Conservation (phyloP, 2,888 invertebrate species). For the Oligia latruncula region DNA sequence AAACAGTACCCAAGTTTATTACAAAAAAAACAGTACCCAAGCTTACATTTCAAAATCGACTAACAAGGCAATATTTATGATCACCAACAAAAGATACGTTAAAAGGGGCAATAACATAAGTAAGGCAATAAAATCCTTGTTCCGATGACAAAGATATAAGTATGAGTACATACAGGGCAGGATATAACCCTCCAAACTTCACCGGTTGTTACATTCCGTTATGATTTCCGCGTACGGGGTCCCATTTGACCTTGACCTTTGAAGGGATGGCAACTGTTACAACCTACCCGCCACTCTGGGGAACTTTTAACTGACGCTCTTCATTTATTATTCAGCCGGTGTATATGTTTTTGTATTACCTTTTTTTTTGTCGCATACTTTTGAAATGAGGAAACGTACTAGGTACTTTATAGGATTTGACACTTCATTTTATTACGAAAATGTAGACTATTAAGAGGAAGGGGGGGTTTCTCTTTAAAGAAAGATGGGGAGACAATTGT, state of each 20-base stretch:
- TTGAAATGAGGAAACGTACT: conserved; percentile 25
- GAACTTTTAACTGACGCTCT: conserved; percentile 69
- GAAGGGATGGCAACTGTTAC: conserved; percentile 62
- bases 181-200: conserved; percentile 56
- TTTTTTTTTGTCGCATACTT: conserved; percentile 32
- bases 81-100: conserved; percentile 43
- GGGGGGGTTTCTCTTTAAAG: not conserved
- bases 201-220: conserved; percentile 52
- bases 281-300: conserved; percentile 56
- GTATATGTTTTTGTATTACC: conserved; percentile 54
- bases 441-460: not conserved
- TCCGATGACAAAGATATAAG: conserved; percentile 58
- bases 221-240: conserved; percentile 50
- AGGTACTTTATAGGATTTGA: not conserved
- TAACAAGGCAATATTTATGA: conserved; percentile 53
- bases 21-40: not conserved
- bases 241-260: conserved; percentile 44
- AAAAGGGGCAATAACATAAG: conserved; percentile 61
- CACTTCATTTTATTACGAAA: not conserved
- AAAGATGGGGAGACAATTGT: not conserved
- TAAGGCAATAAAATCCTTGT: conserved; percentile 62
- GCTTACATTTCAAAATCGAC: not conserved
- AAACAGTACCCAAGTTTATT: no score
- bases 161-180: conserved; percentile 38
- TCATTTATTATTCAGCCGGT: conserved; percentile 68